Conservation (phyloP, 2,888 invertebrate genomes). For the Hydraecia micacea region DNA sequence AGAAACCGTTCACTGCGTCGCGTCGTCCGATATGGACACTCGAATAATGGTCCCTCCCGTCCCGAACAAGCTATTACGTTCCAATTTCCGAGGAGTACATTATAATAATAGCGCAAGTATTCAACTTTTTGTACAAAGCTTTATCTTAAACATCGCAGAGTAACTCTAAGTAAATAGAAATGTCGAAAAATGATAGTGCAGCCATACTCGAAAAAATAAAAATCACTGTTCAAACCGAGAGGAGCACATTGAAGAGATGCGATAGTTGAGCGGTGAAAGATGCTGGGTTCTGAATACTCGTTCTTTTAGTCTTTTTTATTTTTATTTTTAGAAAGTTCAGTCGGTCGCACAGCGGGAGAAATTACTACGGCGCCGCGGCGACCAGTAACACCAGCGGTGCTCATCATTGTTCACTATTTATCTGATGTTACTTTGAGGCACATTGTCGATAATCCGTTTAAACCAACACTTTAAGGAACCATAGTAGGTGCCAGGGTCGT, state of each 20-base stretch:
- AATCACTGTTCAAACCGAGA: slow-evolving; percentile 71
- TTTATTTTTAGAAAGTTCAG: slow-evolving; percentile 90
- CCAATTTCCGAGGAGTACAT: slow-evolving; percentile 69
- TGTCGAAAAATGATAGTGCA: slow-evolving; percentile 67
- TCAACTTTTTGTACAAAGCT: slow-evolving; percentile 63
- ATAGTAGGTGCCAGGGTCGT: slow-evolving; percentile 14
- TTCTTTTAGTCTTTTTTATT: slow-evolving; percentile 87
- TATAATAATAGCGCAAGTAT: slow-evolving; percentile 66
- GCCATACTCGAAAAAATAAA: slow-evolving; percentile 69
- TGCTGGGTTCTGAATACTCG: slow-evolving; percentile 85
- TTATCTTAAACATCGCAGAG: slow-evolving; percentile 66
- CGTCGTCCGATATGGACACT: slow-evolving; percentile 74
- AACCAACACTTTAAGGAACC: slow-evolving; percentile 20
- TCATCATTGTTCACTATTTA: slow-evolving; percentile 84
- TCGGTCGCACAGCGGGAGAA: slow-evolving; percentile 87
- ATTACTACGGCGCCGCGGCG: slow-evolving; percentile 79
- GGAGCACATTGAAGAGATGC: slow-evolving; percentile 77
- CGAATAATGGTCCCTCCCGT: slow-evolving; percentile 73
- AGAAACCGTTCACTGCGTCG: slow-evolving; percentile 82
- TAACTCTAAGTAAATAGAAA: slow-evolving; percentile 61
- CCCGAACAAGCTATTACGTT: slow-evolving; percentile 71
- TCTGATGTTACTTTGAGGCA: slow-evolving; percentile 74
- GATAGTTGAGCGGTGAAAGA: slow-evolving; percentile 88
- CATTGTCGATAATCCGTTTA: slow-evolving; percentile 55
- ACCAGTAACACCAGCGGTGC: slow-evolving; percentile 82